phyloP scores from a whole-genome alignment of 2,888 invertebrate genomes.

The Microplitis manilae region DNA sequence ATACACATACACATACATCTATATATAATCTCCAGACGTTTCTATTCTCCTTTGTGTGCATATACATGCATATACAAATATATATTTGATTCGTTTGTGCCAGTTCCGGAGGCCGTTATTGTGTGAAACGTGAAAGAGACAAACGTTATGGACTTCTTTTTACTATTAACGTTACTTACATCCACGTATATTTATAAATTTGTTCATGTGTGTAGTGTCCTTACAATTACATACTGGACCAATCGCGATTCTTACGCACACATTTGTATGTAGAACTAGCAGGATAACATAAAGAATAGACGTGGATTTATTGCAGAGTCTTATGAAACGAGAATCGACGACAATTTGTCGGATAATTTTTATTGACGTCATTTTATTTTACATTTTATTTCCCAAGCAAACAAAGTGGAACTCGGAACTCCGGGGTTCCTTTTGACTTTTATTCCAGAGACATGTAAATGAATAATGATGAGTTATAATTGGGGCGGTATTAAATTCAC shows the following conservation, averaged over 20 bases:
- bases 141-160: not conserved
- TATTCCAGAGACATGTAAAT: not conserved
- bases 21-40: constrained; percentile 48
- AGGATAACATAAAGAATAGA: constrained; percentile 29
- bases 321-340: constrained; percentile 22
- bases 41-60: constrained; percentile 53
- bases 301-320: constrained; percentile 25
- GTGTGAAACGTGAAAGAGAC: constrained; percentile 27
- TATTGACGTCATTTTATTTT: not conserved
- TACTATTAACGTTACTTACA: not conserved
- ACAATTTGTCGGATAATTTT: constrained; percentile 24
- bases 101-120: constrained; percentile 28
- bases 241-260: constrained; percentile 26
- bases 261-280: not conserved
- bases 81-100: constrained; percentile 29
- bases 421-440: no score
- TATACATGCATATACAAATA: constrained; percentile 15
- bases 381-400: not conserved
- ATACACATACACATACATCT: not conserved
- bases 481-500: not conserved
- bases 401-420: no score
- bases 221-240: constrained; percentile 12
- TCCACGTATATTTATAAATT: constrained; percentile 8
- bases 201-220: constrained; percentile 16
- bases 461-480: not conserved